Percentiles rank a stretch among this genome's conserved stretches.
phyloP scores from a whole-genome alignment of 2,113 vertebrate genomes.

The Junco hyemalis region DNA sequence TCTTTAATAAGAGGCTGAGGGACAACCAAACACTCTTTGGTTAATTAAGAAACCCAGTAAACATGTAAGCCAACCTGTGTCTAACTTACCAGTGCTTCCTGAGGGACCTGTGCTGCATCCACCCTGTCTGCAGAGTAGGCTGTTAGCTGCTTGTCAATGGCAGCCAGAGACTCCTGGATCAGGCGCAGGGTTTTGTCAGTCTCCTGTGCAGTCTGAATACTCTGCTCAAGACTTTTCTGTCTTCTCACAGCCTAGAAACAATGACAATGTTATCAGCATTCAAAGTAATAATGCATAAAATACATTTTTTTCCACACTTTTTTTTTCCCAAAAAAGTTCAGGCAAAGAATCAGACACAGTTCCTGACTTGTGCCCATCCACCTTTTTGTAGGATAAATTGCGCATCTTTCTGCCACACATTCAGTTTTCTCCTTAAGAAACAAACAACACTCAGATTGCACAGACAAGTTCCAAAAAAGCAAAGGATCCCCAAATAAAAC shows the following conservation, averaged over 20 bases:
- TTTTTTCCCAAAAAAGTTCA: not conserved
- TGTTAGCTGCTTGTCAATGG: conserved; percentile 87
- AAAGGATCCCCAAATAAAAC: not conserved
- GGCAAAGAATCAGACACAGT: not conserved
- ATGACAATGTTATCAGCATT: conserved; percentile 12
- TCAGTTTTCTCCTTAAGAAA: conserved; percentile 17
- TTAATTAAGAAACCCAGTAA: not conserved
- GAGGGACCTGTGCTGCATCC: conserved; percentile 93
- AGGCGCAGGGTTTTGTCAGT: conserved; percentile 87
- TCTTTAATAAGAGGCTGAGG: not conserved
- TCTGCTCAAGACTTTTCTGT: conserved; percentile 89
- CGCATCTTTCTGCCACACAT: conserved; percentile 75
- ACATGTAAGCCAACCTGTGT: not conserved
- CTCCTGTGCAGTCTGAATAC: conserved; percentile 88
- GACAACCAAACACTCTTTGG: not conserved
- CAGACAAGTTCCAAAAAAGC: not conserved
- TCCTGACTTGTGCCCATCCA: conserved; percentile 44
- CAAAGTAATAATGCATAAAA: not conserved
- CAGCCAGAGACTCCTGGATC: conserved; percentile 88
- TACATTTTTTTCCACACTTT: not conserved
- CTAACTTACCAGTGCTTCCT: conserved; percentile 89
- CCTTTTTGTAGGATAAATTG: conserved; percentile 82
- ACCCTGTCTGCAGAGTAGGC: conserved; percentile 87
- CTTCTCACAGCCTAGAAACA: conserved; percentile 82
- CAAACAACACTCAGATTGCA: not conserved